These are phyloP conservation scores for Microctonus hyperodae DNA, from an alignment of 2,888 invertebrate genomes.

Conservation along the genomic window DNA sequence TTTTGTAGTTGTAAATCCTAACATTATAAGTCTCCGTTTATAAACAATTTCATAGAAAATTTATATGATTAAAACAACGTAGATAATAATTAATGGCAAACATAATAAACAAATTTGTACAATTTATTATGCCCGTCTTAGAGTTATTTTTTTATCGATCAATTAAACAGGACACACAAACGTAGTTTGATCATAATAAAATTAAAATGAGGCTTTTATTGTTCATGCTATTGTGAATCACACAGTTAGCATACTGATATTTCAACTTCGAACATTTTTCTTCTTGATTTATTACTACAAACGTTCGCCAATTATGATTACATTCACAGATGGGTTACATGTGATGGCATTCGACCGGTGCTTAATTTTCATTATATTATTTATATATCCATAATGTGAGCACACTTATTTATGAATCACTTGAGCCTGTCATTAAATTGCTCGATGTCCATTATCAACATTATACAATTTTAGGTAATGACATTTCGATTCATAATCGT, in stretches of 20 bases:
- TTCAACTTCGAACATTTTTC: background rate
- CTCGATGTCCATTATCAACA: background rate
- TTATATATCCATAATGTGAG: too few relatives aligned
- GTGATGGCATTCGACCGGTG: background rate
- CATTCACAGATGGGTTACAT: background rate
- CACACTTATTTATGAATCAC: too few relatives aligned
- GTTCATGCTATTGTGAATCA: background rate
- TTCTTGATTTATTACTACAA: background rate
- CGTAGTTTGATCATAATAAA: background rate
- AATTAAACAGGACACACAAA: background rate
- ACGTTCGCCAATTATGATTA: background rate
- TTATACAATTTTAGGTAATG: conserved; percentile 6
- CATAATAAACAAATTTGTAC: conserved; percentile 62
- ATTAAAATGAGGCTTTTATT: background rate
- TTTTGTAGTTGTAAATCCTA: conserved; percentile 41
- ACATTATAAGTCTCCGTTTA: conserved; percentile 52
- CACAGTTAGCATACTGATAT: background rate
- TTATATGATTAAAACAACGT: conserved; percentile 60
- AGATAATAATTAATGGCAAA: conserved; percentile 55
- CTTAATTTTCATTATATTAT: background rate
- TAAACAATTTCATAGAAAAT: conserved; percentile 62
- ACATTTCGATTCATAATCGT: background rate
- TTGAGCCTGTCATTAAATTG: background rate
- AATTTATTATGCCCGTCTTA: conserved; percentile 60
- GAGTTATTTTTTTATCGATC: conserved; percentile 22